Conservation (phyloP, 2,797 vertebrate genomes). For the Hydrocynus forskahlii region DNA sequence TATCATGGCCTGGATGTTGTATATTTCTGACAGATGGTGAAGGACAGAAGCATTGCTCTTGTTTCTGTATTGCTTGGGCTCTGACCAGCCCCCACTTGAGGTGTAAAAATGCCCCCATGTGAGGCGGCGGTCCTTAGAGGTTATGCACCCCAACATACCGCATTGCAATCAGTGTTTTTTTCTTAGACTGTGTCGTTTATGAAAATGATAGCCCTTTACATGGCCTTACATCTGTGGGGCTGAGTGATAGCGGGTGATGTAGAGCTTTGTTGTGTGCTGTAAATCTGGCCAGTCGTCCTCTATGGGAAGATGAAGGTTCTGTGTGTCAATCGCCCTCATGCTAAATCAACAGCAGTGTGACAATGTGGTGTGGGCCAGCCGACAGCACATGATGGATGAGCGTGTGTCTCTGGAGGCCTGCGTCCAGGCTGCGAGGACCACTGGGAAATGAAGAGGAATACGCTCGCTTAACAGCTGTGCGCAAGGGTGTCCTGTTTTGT, state of each 20-base stretch:
- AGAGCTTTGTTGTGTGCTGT: conserved; percentile 50
- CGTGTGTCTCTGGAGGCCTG: conserved; percentile 55
- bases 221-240: conserved; percentile 4
- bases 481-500: conserved; percentile 5
- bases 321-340: conserved; percentile 43
- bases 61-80: background rate
- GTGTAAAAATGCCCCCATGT: background rate
- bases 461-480: conserved; percentile 57
- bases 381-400: conserved; percentile 60
- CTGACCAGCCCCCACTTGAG: background rate
- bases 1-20: background rate
- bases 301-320: conserved; percentile 50
- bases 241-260: conserved; percentile 46
- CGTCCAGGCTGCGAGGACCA: conserved; percentile 47
- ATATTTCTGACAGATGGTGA: background rate
- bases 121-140: background rate
- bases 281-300: conserved; percentile 55
- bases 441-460: conserved; percentile 48
- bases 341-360: conserved; percentile 56
- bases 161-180: background rate
- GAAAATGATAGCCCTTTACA: conserved; percentile 37
- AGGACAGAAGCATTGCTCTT: conserved; percentile 1
- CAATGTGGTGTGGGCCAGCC: conserved; percentile 28
- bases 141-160: background rate
- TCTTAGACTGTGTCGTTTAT: background rate